Conservation (phyloP, 2,888 invertebrate species). For the Notodonta ziczac region DNA sequence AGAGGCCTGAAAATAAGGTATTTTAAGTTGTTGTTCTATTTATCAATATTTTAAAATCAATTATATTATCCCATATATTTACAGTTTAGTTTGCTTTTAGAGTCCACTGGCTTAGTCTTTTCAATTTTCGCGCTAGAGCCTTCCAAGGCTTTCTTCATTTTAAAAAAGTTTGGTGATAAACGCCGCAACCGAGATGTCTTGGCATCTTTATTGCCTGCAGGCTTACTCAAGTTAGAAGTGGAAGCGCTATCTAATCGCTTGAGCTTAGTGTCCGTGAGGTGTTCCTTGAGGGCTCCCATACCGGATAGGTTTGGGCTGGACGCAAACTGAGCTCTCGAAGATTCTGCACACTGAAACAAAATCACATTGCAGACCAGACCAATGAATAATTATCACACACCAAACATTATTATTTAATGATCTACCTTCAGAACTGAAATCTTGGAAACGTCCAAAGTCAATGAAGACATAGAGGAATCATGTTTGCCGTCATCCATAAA, state of each 20-base stretch:
- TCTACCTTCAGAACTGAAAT: conserved; percentile 73
- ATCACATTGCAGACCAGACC: not conserved
- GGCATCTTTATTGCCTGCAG: conserved; percentile 45
- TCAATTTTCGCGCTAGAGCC: conserved; percentile 41
- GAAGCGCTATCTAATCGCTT: conserved; percentile 66
- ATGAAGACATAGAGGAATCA: conserved; percentile 67
- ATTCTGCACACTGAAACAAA: conserved; percentile 59
- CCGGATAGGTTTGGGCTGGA: conserved; percentile 74
- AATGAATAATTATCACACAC: not conserved
- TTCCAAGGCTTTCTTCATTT: conserved; percentile 48
- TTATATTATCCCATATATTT: conserved; percentile 27
- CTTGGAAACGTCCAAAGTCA: conserved; percentile 75
- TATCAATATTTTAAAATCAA: conserved; percentile 5
- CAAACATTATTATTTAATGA: not conserved
- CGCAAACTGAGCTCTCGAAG: conserved; percentile 65
- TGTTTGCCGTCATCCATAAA: conserved; percentile 57
- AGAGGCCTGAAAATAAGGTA: conserved; percentile 55
- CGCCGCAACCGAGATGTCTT: conserved; percentile 59
- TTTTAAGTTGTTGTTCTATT: not conserved
- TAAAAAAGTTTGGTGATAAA: conserved; percentile 68
- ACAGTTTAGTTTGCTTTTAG: conserved; percentile 62
- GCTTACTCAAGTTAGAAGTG: conserved; percentile 59
- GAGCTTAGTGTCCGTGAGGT: conserved; percentile 50
- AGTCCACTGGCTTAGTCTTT: conserved; percentile 44
- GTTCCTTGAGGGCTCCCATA: conserved; percentile 47